Evolutionary conservation across 2,113 vertebrate genomes (phyloP).

Genomic region (Gymnorhina tibicen): DNA sequence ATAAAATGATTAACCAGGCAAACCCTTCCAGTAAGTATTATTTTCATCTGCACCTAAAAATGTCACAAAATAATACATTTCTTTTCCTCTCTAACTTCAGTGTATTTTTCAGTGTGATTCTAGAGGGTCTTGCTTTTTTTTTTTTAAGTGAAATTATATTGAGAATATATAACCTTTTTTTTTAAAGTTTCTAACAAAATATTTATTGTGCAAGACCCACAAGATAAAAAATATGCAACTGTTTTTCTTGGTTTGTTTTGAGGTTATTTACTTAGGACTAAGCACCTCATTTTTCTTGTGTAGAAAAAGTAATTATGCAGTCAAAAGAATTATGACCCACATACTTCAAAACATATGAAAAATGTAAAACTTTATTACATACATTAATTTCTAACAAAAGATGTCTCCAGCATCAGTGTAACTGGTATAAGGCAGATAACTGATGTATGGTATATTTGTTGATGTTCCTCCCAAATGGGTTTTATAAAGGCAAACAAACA

Average conservation of each 20-base stretch:
- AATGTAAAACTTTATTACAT: slow-evolving; percentile 86
- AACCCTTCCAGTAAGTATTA: neutral
- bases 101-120: neutral
- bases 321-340: slow-evolving; percentile 80
- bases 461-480: slow-evolving; percentile 78
- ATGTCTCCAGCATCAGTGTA: slow-evolving; percentile 72
- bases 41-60: neutral
- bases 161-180: slow-evolving; percentile 27
- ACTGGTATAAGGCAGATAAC: slow-evolving; percentile 74
- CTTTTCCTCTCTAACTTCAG: neutral
- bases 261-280: slow-evolving; percentile 81
- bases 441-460: slow-evolving; percentile 69
- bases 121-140: neutral
- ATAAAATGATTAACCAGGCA: slow-evolving; percentile 15
- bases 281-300: slow-evolving; percentile 82
- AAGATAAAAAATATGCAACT: slow-evolving; percentile 76
- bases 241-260: slow-evolving; percentile 77
- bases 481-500: slow-evolving; percentile 79
- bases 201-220: slow-evolving; percentile 67
- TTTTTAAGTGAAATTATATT: slow-evolving; percentile 35
- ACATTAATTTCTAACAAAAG: slow-evolving; percentile 83
- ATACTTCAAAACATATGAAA: slow-evolving; percentile 84
- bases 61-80: neutral
- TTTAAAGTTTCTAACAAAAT: slow-evolving; percentile 68
- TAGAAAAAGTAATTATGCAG: slow-evolving; percentile 84